Conservation (phyloP, 2,797 vertebrate genomes). For the Artibeus jamaicensis region DNA sequence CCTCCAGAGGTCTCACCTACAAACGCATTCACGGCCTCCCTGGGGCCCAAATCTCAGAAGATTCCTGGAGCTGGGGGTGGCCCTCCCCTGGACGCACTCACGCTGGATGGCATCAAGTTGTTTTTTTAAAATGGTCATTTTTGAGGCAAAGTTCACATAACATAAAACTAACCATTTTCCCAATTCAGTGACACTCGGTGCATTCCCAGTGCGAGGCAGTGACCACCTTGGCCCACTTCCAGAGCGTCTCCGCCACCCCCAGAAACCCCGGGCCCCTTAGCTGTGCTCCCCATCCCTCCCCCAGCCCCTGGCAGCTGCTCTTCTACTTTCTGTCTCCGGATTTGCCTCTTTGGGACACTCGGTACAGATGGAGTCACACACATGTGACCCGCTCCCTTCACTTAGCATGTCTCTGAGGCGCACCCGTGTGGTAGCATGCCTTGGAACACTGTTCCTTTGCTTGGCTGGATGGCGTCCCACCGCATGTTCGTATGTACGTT, state of each 20-base stretch:
- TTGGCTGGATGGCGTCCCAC: fast-evolving
- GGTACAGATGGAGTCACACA: fast-evolving
- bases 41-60: fast-evolving
- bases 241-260: fast-evolving
- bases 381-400: neutral
- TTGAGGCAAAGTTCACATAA: neutral
- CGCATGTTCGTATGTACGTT: fast-evolving
- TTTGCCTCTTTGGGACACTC: neutral
- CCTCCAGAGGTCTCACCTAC: neutral
- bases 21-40: fast-evolving
- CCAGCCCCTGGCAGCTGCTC: fast-evolving
- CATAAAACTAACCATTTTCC: neutral
- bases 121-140: neutral
- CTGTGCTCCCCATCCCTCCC: fast-evolving
- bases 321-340: fast-evolving
- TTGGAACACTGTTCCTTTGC: neutral
- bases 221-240: neutral
- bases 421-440: fast-evolving
- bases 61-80: neutral
- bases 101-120: neutral
- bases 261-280: fast-evolving
- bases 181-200: fast-evolving
- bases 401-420: fast-evolving
- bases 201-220: neutral
- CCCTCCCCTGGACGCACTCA: fast-evolving